Conservation (phyloP, 2,113 vertebrate genomes). For the Tragulus kanchil region DNA sequence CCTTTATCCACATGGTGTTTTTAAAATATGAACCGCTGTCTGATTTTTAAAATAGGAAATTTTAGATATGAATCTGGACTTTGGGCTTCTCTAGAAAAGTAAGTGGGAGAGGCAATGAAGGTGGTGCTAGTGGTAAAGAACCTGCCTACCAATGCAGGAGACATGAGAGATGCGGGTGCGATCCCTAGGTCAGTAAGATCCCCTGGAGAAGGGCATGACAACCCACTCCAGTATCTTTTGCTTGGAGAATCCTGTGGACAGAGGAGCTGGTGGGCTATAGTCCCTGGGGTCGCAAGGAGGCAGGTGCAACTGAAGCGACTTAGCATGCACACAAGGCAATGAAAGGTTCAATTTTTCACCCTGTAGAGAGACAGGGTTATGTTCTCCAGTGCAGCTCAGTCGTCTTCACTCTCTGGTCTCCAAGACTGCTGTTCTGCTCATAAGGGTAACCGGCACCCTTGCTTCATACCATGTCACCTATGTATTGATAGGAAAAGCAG, state of each 20-base stretch:
- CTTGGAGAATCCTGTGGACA: background rate
- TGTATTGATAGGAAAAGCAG: background rate
- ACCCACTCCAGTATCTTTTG: background rate
- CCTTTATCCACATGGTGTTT: background rate
- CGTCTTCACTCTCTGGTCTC: background rate
- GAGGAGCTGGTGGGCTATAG: background rate
- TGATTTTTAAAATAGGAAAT: background rate
- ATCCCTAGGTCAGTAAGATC: background rate
- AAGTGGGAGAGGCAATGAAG: background rate
- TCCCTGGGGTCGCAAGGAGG: background rate
- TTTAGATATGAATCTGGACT: background rate
- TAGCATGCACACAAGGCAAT: rapidly evolving
- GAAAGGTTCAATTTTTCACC: background rate
- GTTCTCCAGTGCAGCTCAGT: background rate
- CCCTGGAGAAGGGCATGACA: background rate
- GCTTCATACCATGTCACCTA: background rate
- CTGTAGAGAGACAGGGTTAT: background rate
- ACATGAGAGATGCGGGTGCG: background rate
- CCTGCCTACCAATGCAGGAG: background rate
- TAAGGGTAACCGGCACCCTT: background rate
- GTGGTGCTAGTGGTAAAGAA: background rate
- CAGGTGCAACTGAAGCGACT: background rate
- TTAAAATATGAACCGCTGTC: slow-evolving; percentile 12
- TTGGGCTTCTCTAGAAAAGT: slow-evolving; percentile 7
- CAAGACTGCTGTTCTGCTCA: background rate